A percentile compares a stretch with the other conserved stretches of the same genome.
These are phyloP conservation scores for Miniopterus natalensis DNA, from an alignment of 2,113 vertebrate genomes.

Conservation along the genomic window DNA sequence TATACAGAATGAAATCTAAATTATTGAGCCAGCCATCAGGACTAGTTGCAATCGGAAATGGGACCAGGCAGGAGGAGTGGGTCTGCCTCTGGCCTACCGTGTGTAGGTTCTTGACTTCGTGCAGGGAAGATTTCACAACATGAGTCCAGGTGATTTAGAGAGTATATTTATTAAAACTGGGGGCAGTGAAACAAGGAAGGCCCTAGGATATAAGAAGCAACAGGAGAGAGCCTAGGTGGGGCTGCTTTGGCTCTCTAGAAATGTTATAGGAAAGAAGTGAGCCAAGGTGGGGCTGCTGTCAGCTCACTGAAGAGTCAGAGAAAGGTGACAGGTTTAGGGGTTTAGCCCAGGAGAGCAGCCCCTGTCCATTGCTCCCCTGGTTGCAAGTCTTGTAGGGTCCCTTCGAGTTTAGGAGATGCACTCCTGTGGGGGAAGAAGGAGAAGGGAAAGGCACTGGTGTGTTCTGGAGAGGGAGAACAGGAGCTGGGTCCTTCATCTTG, in stretches of 20 bases:
- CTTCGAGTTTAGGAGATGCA: not conserved
- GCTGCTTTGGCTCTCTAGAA: not conserved
- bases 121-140: not conserved
- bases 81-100: not conserved
- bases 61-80: not conserved
- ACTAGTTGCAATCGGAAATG: not conserved
- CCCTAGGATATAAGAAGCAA: not conserved
- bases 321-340: not conserved
- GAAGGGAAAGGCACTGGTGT: no score
- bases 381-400: not conserved
- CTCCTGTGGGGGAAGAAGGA: no score
- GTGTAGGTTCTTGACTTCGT: not conserved
- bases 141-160: not conserved
- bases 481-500: not conserved
- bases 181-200: not conserved
- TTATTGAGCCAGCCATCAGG: not conserved
- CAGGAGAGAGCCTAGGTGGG: not conserved
- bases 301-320: not conserved
- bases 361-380: not conserved
- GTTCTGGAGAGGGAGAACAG: no score
- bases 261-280: not conserved
- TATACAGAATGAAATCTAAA: conserved; percentile 33
- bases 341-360: not conserved
- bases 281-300: not conserved
- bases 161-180: not conserved